phyloP scores from a whole-genome alignment of 1,140 invertebrate genomes.

The Drosophila seguyi region DNA sequence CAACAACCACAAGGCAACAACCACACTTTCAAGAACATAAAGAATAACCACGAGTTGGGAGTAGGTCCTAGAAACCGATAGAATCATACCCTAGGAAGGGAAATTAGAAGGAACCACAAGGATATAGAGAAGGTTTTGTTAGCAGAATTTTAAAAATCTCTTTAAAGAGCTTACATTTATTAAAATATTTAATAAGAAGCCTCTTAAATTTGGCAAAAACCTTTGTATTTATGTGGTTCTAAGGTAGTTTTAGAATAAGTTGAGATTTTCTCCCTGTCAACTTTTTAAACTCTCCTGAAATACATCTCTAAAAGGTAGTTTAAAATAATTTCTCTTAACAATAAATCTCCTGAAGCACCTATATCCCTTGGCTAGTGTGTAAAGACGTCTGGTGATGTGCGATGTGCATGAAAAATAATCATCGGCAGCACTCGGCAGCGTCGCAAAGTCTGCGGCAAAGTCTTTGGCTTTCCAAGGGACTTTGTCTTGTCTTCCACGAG shows the following conservation, averaged over 20 bases:
- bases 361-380: constrained; percentile 16
- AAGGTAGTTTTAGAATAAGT: no score
- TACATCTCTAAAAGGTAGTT: background rate
- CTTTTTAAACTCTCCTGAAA: no score
- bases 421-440: constrained; percentile 60
- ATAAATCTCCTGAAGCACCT: background rate
- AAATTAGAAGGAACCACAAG: background rate
- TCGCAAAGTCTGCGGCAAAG: constrained; percentile 71
- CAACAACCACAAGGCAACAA: constrained; percentile 35
- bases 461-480: constrained; percentile 39
- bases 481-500: constrained; percentile 5
- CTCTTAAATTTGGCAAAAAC: rapidly evolving
- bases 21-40: constrained; percentile 28
- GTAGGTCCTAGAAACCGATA: constrained; percentile 5
- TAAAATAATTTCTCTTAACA: background rate
- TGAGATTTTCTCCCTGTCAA: no score
- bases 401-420: constrained; percentile 78
- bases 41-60: constrained; percentile 14
- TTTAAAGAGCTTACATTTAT: background rate
- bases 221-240: no score
- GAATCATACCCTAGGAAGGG: constrained; percentile 8
- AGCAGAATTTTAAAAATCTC: no score
- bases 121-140: background rate
- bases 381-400: constrained; percentile 54
- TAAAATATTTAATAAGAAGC: no score